Conservation (phyloP, 2,888 invertebrate species). For the Orthonychiurus folsomi region DNA sequence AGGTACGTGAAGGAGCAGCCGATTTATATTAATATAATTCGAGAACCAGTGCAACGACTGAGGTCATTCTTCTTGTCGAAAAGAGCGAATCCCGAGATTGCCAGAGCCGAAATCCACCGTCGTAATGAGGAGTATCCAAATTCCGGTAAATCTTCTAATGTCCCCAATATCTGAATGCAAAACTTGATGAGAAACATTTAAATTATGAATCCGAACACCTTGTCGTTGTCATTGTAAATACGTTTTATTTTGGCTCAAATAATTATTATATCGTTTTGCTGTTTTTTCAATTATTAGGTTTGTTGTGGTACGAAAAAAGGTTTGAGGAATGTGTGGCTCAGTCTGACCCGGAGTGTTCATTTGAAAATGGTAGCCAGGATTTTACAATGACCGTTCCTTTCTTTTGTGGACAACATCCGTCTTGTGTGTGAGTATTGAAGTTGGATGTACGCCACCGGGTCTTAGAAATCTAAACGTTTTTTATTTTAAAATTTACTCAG, state of each 20-base stretch:
- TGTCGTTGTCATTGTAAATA: too few relatives aligned
- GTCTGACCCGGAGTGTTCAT: constrained; percentile 46
- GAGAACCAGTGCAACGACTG: constrained; percentile 51
- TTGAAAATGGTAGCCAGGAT: constrained; percentile 42
- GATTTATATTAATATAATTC: constrained; percentile 53
- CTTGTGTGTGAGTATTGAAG: constrained; percentile 50
- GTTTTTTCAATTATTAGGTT: constrained; percentile 24
- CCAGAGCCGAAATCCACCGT: constrained; percentile 29
- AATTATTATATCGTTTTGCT: background rate
- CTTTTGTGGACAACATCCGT: constrained; percentile 55
- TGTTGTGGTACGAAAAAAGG: constrained; percentile 33
- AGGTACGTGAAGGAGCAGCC: constrained; percentile 45
- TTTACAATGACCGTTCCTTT: constrained; percentile 52
- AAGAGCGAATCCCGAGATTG: constrained; percentile 16
- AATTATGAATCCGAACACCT: too few relatives aligned
- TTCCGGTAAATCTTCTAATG: constrained; percentile 23
- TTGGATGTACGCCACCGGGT: background rate
- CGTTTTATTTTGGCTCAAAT: background rate
- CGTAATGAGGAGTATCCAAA: constrained; percentile 25
- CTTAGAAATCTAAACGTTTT: constrained; percentile 10
- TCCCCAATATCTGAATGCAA: too few relatives aligned
- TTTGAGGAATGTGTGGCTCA: constrained; percentile 45
- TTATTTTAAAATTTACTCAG: constrained; percentile 46
- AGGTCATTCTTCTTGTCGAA: constrained; percentile 27
- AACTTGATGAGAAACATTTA: too few relatives aligned